Evolutionary conservation across 2,797 vertebrate genomes (phyloP).

Genomic region (Clarias laeviceps): DNA sequence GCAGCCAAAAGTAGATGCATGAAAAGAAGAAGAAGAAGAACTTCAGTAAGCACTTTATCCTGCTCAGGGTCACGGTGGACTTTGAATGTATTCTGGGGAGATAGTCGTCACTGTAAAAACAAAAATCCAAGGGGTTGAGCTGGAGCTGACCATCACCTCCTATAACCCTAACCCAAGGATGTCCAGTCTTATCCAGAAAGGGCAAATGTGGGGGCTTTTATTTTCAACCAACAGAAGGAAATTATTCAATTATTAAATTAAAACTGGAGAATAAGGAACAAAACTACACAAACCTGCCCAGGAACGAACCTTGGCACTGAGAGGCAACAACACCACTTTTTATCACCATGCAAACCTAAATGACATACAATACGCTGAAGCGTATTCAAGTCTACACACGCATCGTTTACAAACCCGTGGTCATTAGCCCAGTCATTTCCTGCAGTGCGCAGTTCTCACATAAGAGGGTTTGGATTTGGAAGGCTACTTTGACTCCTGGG

Average conservation of each 20-base stretch:
- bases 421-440: constrained; percentile 16
- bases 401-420: background rate
- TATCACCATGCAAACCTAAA: background rate
- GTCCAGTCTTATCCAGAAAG: background rate
- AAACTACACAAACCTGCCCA: background rate
- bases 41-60: background rate
- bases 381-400: background rate
- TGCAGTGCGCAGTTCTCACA: constrained; percentile 2
- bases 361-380: background rate
- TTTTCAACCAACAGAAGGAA: background rate
- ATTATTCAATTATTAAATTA: background rate
- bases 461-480: constrained; percentile 20
- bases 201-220: background rate
- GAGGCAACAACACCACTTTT: background rate
- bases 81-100: background rate
- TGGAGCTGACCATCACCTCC: background rate
- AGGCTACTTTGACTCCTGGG: constrained; percentile 22
- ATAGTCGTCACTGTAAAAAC: background rate
- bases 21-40: background rate
- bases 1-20: too few relatives aligned
- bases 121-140: background rate
- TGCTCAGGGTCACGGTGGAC: background rate
- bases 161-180: background rate
- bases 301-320: background rate
- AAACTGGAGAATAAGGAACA: background rate